Base-by-base conservation (phyloP, 2,888 invertebrate genomes). In the Sisyra terminalis region DNA sequence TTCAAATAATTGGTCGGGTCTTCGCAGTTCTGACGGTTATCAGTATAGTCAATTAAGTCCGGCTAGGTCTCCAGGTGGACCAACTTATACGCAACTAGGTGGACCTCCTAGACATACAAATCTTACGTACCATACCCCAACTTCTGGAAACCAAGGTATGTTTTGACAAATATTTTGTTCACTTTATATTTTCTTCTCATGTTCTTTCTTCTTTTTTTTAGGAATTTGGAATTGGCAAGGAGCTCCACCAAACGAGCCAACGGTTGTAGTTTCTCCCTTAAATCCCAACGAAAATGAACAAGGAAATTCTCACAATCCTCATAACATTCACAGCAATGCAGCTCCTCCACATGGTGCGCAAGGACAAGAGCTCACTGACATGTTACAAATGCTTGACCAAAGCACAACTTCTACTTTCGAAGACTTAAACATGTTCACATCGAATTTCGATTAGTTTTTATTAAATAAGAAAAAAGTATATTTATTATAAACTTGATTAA, bases 31-130 rank as follows among this genome's bases (percentile, higher is more conserved):
- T 15, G 75, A 75, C 54, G 73, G 73, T 32, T 77, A 49, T 41
- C 52, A 51, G 49, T 58, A 59, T 53, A 52, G 55, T 49, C 70
- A 69, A 53, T 77, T 80, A 53, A 87, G 86, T 62, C 86, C 88
- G 35, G 75, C 80, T 44, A 72, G 85, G 55, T 85, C 85, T 14
- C 87, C 87, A n/a, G 74, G 75, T 54, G 86, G 86, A 42, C 39
- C 39, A 18, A 39, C 39, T 16, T 39, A 39, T 14, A 39, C 39
- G 11, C 39, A 39, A 39, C 14, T 39, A 9, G 24, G 18, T 39
- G 39, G 39, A 24, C 14, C 17, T 9, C 8, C 29, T 8, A 17
- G 24, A 24, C 18, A 18, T 18, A 29, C 39, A 11, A 13, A 16
- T 29, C n/a, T 29, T 14, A 17, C 39, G 24, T 29, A 39, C 9